Evolutionary conservation across 1,140 invertebrate species (phyloP).

Genomic region (Melipona quadrifasciata): DNA sequence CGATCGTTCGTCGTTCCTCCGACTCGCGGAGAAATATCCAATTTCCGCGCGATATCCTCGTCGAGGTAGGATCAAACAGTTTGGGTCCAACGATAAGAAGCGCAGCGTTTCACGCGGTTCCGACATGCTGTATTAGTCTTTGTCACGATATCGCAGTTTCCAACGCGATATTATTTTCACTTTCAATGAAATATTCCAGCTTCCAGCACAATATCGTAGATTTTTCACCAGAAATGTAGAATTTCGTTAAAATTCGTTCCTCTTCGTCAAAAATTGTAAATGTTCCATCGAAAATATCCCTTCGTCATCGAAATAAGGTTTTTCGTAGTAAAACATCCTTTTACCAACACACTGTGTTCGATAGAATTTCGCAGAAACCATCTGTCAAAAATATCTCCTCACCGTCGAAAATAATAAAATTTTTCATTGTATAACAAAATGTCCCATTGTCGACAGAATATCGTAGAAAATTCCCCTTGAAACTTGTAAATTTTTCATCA

Average conservation of each 20-base stretch:
- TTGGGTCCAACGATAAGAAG: too few relatives aligned
- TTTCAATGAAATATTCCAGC: too few relatives aligned
- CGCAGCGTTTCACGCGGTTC: too few relatives aligned
- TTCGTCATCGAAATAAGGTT: not conserved
- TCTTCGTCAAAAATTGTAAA: not conserved
- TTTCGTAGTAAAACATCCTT: not conserved
- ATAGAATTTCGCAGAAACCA: not conserved
- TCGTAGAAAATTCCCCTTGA: not conserved
- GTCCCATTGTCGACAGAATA: too few relatives aligned
- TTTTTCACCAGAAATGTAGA: too few relatives aligned
- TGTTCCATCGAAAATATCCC: not conserved
- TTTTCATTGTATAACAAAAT: too few relatives aligned
- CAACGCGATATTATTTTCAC: too few relatives aligned
- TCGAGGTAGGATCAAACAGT: not conserved
- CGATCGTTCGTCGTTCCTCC: not conserved
- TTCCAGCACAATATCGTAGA: too few relatives aligned
- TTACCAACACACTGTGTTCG: not conserved
- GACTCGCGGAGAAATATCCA: not conserved
- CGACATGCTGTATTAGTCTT: too few relatives aligned
- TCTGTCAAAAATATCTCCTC: too few relatives aligned
- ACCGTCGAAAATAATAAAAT: too few relatives aligned
- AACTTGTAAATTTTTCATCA: not conserved
- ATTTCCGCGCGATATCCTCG: not conserved
- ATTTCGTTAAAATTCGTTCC: not conserved
- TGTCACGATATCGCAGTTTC: too few relatives aligned